Base-by-base conservation (phyloP, 2,888 invertebrate genomes). In the Actias luna region DNA sequence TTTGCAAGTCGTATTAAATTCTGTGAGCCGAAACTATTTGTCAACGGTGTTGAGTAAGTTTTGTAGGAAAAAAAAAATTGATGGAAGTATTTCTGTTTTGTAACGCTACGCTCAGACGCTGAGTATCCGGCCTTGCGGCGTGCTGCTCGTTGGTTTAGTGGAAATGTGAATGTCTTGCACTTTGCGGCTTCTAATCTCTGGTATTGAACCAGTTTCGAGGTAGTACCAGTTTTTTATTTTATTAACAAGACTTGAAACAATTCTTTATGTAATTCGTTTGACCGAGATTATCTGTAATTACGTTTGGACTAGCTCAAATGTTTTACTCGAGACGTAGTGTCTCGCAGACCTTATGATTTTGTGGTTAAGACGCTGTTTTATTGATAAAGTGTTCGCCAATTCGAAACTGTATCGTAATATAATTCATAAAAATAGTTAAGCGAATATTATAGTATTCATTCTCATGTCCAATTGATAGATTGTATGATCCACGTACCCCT, bases 1-100 rank as follows among this genome's bases (percentile, higher is more conserved):
- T 85, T 87, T 83, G 87, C 87, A 83, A 88, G 85, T 82, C 81
- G 78, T 76, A 79, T 84, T 79, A 83, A 87, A 86, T 89, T 88
- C 87, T 85, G 73, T 16, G 35, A 67, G 70, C 66, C 73, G 70
- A 63, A 71, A 72, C 71, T 79, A 81, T 88, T 89, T 88, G 87
- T 85, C 85, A 87, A 87, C 83, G 80, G 80, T n/a, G n/a, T 82
- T 84, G 83, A 80, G 85, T 78, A 86, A 87, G 62, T 55, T 18
- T 8, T 8, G 16, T 55, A 3, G 33, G 46, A 5, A 39, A 39
- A 50, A 42, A 52, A 55, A 55, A 29, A 69, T 73, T 69, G 46
- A 68, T 70, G 70, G 67, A 70, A 76, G 77, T 73, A 76, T 77
- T 73, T 72, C 67, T 71, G 71, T 72, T 74, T 72, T 63, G 61